A percentile compares a stretch with the other conserved stretches of the same genome.
phyloP scores from a whole-genome alignment of 2,888 invertebrate species.

The Tineola bisselliella region DNA sequence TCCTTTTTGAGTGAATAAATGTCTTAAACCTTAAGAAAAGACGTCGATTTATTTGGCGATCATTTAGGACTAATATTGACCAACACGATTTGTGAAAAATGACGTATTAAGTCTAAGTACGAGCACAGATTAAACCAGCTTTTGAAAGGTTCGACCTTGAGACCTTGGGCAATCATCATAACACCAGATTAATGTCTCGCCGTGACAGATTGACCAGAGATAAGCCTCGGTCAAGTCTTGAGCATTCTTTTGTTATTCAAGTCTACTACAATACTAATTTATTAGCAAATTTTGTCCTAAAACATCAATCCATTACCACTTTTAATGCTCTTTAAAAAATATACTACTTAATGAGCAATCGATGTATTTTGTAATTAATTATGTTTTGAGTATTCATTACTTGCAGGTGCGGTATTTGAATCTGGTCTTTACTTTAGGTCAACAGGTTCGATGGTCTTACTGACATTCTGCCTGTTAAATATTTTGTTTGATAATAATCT shows the following conservation, averaged over 20 bases:
- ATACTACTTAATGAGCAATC: background rate
- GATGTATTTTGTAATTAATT: background rate
- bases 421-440: background rate
- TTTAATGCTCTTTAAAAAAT: background rate
- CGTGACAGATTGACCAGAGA: slow-evolving; percentile 14
- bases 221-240: slow-evolving; percentile 11
- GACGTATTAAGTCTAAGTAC: background rate
- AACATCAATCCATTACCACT: background rate
- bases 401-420: background rate
- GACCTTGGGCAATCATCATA: slow-evolving; percentile 36
- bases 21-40: too few relatives aligned
- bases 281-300: background rate
- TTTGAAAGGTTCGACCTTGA: slow-evolving; percentile 15
- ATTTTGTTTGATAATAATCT: slow-evolving; percentile 6
- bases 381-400: background rate
- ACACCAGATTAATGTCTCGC: slow-evolving; percentile 14
- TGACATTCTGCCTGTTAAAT: background rate
- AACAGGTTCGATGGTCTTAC: background rate
- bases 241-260: background rate
- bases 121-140: slow-evolving; percentile 4
- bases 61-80: too few relatives aligned
- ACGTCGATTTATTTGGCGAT: too few relatives aligned
- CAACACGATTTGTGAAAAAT: too few relatives aligned
- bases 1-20: too few relatives aligned
- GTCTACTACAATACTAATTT: background rate